A percentile compares a stretch with the other conserved stretches of the same genome.
phyloP scores from a whole-genome alignment of 2,113 vertebrate species.

The Ornithorhynchus anatinus region DNA sequence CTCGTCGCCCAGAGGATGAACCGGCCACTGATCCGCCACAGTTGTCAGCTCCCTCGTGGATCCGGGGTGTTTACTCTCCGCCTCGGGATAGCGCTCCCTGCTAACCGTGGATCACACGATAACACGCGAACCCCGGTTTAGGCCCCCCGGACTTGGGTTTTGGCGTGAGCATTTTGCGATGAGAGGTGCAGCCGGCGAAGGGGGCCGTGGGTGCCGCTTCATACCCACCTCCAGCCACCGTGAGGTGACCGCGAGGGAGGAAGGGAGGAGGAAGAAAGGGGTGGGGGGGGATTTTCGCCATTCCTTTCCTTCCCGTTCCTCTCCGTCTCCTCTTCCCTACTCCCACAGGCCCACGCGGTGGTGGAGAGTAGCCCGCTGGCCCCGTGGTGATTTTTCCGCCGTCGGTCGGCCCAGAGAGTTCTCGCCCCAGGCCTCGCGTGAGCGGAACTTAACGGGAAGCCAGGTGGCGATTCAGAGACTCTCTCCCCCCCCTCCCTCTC shows the following conservation, averaged over 20 bases:
- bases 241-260: no score
- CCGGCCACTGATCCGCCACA: not conserved
- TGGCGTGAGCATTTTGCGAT: not conserved
- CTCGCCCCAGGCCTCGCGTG: not conserved
- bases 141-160: not conserved
- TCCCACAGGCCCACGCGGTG: not conserved
- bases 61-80: not conserved
- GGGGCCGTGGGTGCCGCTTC: no score
- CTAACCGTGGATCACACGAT: not conserved
- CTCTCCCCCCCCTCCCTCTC: not conserved
- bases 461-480: not conserved
- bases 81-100: not conserved
- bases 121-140: no score
- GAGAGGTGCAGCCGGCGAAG: no score
- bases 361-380: not conserved
- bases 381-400: no score
- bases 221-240: no score
- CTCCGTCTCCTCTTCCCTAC: not conserved
- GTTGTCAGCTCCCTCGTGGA: not conserved
- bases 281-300: not conserved
- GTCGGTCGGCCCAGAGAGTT: no score
- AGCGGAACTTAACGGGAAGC: conserved; percentile 17
- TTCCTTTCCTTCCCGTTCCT: not conserved
- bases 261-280: not conserved
- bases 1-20: no score